These are phyloP conservation scores for Brachynemurus nebulosus DNA, from an alignment of 2,888 invertebrate genomes.

Conservation along the genomic window DNA sequence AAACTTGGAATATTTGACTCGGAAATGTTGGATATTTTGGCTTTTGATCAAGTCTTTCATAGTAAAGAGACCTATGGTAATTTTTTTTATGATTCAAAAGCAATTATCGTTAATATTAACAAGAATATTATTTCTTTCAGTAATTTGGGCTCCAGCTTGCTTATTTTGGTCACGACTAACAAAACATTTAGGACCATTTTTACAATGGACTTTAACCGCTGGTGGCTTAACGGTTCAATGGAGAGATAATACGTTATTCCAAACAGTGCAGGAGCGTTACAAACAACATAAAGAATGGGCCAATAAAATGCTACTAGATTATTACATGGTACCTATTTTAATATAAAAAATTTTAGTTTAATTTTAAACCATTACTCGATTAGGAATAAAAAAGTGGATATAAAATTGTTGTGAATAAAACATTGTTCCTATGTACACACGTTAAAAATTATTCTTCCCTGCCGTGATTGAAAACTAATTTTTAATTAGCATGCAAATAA, in stretches of 20 bases:
- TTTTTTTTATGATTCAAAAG: conserved; percentile 18
- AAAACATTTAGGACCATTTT: conserved; percentile 49
- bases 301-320: conserved; percentile 39
- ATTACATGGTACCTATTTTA: conserved; percentile 51
- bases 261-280: conserved; percentile 49
- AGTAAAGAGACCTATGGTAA: conserved; percentile 49
- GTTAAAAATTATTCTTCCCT: too few species aligned
- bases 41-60: conserved; percentile 47
- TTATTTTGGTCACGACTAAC: conserved; percentile 52
- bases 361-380: too few species aligned
- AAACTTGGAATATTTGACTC: conserved; percentile 67
- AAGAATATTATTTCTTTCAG: conserved; percentile 26
- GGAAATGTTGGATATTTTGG: conserved; percentile 60
- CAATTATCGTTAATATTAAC: neutral
- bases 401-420: too few species aligned
- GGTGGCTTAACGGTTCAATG: conserved; percentile 48
- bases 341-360: too few species aligned
- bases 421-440: too few species aligned
- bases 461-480: too few species aligned
- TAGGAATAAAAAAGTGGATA: too few species aligned
- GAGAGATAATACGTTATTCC: conserved; percentile 45
- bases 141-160: conserved; percentile 55
- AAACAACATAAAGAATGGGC: conserved; percentile 34
- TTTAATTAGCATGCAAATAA: too few species aligned
- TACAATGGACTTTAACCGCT: conserved; percentile 44